Conservation (phyloP, 2,888 invertebrate genomes). For the Acleris sparsana region DNA sequence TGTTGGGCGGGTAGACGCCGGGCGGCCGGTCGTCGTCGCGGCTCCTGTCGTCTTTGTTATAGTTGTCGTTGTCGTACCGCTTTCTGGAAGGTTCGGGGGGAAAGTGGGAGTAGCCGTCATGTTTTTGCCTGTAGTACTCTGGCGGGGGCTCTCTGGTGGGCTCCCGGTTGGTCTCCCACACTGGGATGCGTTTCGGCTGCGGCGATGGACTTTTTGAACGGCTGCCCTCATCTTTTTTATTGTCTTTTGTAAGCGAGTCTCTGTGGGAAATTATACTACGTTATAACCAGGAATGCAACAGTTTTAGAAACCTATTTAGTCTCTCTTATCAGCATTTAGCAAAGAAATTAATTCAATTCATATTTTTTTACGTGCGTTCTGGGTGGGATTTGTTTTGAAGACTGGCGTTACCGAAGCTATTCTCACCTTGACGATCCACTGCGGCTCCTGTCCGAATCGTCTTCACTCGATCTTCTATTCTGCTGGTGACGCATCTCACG, state of each 20-base stretch:
- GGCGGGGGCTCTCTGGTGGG: constrained; percentile 41
- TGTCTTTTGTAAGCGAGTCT: constrained; percentile 58
- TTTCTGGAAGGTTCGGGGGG: constrained; percentile 41
- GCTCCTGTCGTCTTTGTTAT: constrained; percentile 45
- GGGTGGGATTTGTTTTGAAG: not conserved
- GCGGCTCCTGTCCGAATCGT: constrained; percentile 64
- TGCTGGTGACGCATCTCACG: constrained; percentile 91
- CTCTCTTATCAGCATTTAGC: too few species aligned
- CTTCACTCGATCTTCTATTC: constrained; percentile 78
- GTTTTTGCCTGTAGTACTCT: constrained; percentile 42
- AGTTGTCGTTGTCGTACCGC: constrained; percentile 33
- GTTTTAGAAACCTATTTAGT: too few species aligned
- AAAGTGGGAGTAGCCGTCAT: constrained; percentile 48
- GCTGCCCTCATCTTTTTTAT: constrained; percentile 52
- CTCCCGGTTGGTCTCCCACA: constrained; percentile 59
- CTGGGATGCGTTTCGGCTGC: constrained; percentile 54
- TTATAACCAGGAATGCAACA: not conserved
- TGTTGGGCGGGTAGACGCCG: constrained; percentile 45
- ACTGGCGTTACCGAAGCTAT: not conserved
- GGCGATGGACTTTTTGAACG: constrained; percentile 64
- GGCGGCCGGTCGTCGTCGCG: constrained; percentile 45
- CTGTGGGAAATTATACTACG: constrained; percentile 45
- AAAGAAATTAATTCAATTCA: too few species aligned
- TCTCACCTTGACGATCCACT: constrained; percentile 72
- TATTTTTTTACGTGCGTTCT: too few species aligned